Evolutionary conservation across 2,113 vertebrate species (phyloP), one percentile per base, ranked within the genome.

Genomic region (Raja brachyura): DNA sequence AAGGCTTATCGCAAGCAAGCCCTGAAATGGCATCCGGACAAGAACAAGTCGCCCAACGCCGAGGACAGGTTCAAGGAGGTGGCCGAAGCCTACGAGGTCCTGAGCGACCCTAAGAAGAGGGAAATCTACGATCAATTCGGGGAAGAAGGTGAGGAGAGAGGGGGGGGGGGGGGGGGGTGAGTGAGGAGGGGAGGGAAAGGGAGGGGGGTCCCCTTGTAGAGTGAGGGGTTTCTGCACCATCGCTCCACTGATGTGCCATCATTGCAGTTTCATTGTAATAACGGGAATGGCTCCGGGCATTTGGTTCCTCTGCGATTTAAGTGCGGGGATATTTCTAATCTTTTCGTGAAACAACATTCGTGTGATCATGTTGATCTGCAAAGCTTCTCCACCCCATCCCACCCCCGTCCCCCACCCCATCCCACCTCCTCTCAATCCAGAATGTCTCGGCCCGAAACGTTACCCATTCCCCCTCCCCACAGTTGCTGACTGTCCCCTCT

Each of bases 51-150:
- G 83, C 96, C 98, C 61, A 97, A 98, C 31, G 99, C 99, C 93
- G 98, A 99, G 95, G 99, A 99, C 94, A 99, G 97, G 98, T 99
- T 99, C 95, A 99, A 99, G 96, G 99, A 99, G 95, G 93, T 99
- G 93, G 99, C 99, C 81, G 99, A 99, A 95, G 99, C 99, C 54
- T 99, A 99, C 5, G 99, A 99, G 95, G 99, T 99, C 93, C 96
- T 99, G 85, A 99, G 99, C 94, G 99, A 99, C 95, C 98, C 98
- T 76, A 98, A 99, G 94, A 99, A 99, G 96, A 97, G 98, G 94
- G 99, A 99, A 59, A 98, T 99, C 94, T 99, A 99, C 94, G 98
- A 99, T 94, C 98, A 99, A 93, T 98, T 98, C 94, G 99, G 99
- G 75, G 99, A 99, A 93, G 99, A 99, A 98, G 99, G 99, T 99